Evolutionary conservation across 2,797 vertebrate genomes (phyloP), one percentile per base, ranked within the genome.

Genomic region (Sebastiscus albofasciatus): DNA sequence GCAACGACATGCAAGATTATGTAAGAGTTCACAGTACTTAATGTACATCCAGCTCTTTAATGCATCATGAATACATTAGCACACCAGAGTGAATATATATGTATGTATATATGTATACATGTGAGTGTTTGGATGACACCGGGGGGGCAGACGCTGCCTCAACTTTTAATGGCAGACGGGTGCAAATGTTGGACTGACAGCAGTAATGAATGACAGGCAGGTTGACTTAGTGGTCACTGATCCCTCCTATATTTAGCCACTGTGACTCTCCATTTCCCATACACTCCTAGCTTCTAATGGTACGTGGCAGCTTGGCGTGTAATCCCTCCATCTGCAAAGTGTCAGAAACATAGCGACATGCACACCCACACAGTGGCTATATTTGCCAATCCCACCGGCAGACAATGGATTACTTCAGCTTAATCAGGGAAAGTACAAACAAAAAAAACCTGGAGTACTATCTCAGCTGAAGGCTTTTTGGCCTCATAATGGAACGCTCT

Each of bases 301-400:
- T 75, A 80, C 72, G 84, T 90, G 84, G 80, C 85, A 88, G 82
- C 86, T 85, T 86, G 82, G 72, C 52, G 12, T 91, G 78, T 95
- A 94, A 96, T 94, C 93, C 79, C 46, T 81, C 85, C 73, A 81
- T 90, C 82, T 88, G 81, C 72, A 90, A 77, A 90, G 87, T 91
- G 85, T 92, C 82, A 91, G 83, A 89, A 81, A 73, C 81, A 59
- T 42, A 60, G 84, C 13, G 18, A 58, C 76, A 67, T 75, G 65
- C 73, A 85, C 89, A 68, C 82, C 75, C 89, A 87, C 88, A 75
- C 84, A 67, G 64, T 54, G 49, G 80, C 67, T 86, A 75, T 86
- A 87, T 92, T 89, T 82, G 26, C 60, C 73, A 72, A 18, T 73
- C 88, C 82, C 78, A 31, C 61, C 59, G 2, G 62, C 84, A 89